Conservation (phyloP, 2,113 vertebrate genomes). For the Lethenteron reissneri region DNA sequence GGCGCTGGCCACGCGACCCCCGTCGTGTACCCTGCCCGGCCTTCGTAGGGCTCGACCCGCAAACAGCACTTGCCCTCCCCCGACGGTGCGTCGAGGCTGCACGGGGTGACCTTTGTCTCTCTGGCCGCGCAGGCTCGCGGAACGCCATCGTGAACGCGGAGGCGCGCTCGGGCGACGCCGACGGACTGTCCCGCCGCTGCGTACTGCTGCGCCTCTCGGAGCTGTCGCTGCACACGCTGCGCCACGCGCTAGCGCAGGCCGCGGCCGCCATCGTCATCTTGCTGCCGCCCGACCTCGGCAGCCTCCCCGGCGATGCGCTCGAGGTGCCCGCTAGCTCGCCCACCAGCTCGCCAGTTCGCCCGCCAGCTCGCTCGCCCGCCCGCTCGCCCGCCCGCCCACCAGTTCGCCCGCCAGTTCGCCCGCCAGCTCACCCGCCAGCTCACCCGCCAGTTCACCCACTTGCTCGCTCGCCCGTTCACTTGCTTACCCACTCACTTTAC, state of each 20-base stretch:
- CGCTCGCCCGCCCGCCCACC: too few species aligned
- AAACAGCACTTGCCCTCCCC: not conserved
- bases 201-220: constrained; percentile 74
- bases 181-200: constrained; percentile 81
- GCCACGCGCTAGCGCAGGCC: constrained; percentile 74
- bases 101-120: not conserved
- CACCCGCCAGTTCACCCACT: too few species aligned
- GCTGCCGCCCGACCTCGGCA: constrained; percentile 61
- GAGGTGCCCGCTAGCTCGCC: too few species aligned
- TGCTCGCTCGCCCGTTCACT: too few species aligned
- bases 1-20: not conserved
- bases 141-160: constrained; percentile 84
- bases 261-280: constrained; percentile 86
- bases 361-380: too few species aligned
- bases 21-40: not conserved
- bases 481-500: too few species aligned
- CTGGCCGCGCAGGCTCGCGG: constrained; percentile 38
- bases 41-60: not conserved
- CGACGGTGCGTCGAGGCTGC: not conserved
- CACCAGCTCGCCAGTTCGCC: too few species aligned
- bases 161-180: constrained; percentile 67
- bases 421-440: too few species aligned
- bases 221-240: constrained; percentile 80
- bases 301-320: constrained; percentile 22
- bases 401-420: too few species aligned